Base-by-base conservation (phyloP, 2,797 vertebrate species). In the Gambusia yucatana region DNA sequence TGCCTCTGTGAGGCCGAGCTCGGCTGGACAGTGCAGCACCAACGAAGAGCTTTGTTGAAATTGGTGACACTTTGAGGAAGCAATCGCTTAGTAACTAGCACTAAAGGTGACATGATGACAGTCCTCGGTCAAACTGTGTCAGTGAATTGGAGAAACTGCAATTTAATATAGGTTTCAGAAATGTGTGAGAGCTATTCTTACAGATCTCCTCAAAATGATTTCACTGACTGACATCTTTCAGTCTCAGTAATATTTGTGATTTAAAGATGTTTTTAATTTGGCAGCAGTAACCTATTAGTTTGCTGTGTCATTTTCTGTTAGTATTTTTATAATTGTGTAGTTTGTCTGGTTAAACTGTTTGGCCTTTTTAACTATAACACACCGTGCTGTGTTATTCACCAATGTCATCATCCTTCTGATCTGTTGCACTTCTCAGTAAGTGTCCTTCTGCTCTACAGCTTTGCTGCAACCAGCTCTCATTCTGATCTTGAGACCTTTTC, bases 401-500 rank as follows among this genome's bases (percentile, higher is more conserved):
- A 84, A 78, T 86, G 71, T 72, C 1, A 8, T 77, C 67, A 39
- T 76, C 77, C 61, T 55, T 71, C 39, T 17, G 69, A 30, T 20
- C 61, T 36, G 67, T 82, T 81, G 85, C 44, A 72, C 77, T 72
- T 81, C 36, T 81, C 61, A 81, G 57, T 47, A 44, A 71, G 14
- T 46, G 47, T 52, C 57, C 70, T 73, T 44, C 73, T 80, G 77
- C 67, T 75, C 77, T 83, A 77, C 73, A 72, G 57, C 69, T 85
- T 78, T 75, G 22, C 73, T 84, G 61, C 84, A 77, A 59, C 84
- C 80, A 83, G 80, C 70, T 80, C 67, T 81, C 81, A 76, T 83
- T 89, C 82, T 84, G 80, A 85, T 84, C 77, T 91, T 86, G 82
- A 82, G 81, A 85, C 83, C 73, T 84, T 81, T 89, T 88, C 65